Evolutionary conservation across 2,888 invertebrate genomes (phyloP).

Genomic region (Rhorus exstirpatorius): DNA sequence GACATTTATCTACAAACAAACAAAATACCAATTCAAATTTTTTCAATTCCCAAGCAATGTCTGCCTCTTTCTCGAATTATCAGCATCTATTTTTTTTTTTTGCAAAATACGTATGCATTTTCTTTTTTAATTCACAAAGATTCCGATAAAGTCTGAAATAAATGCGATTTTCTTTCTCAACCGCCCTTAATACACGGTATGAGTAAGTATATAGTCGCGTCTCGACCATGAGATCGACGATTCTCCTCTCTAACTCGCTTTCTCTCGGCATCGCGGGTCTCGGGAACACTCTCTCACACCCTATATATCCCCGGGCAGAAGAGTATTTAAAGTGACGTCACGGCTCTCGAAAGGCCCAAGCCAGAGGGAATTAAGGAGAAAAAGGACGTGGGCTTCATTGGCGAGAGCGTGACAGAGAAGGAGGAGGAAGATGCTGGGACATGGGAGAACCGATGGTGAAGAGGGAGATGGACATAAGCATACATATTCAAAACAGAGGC

Average conservation of each 20-base stretch:
- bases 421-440: conserved; percentile 32
- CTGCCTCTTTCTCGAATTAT: no score
- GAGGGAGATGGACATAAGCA: conserved; percentile 49
- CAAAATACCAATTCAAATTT: no score
- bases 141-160: no score
- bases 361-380: conserved; percentile 60
- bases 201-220: conserved; percentile 12
- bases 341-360: conserved; percentile 66
- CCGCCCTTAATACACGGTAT: not conserved
- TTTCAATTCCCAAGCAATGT: no score
- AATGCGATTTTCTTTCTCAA: not conserved
- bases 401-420: conserved; percentile 65
- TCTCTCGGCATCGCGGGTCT: conserved; percentile 20
- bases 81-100: no score
- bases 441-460: conserved; percentile 56
- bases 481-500: conserved; percentile 66
- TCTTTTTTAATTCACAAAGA: no score
- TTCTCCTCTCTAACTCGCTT: not conserved
- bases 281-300: conserved; percentile 52
- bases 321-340: conserved; percentile 85
- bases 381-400: conserved; percentile 59
- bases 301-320: conserved; percentile 66
- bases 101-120: no score
- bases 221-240: conserved; percentile 43
- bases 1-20: no score